Conservation (phyloP, 2,888 invertebrate genomes). For the Tridacna gigas region DNA sequence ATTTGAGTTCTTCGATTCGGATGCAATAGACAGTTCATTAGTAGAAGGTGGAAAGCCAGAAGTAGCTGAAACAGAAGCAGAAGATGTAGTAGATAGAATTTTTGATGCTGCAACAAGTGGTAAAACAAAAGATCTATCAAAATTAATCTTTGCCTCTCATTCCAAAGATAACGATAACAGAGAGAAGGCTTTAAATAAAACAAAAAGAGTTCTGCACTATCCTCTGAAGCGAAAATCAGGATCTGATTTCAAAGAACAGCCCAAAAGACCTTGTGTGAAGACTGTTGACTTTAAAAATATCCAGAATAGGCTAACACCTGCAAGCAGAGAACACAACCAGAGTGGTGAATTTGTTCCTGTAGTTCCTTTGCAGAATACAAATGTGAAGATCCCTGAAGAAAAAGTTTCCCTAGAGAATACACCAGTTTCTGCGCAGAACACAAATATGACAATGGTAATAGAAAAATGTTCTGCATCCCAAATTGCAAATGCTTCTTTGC, state of each 20-base stretch:
- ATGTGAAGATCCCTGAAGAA: too few species aligned
- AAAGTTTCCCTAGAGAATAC: too few species aligned
- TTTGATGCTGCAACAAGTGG: constrained; percentile 49
- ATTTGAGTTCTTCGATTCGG: constrained; percentile 36
- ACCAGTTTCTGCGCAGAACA: too few species aligned
- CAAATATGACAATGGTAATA: too few species aligned
- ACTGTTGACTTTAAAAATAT: constrained; percentile 23
- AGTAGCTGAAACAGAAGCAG: constrained; percentile 3
- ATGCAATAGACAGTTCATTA: neutral
- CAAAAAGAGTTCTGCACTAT: neutral
- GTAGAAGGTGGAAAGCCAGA: neutral
- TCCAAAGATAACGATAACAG: neutral
- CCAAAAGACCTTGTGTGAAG: neutral
- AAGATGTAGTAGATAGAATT: constrained; percentile 43
- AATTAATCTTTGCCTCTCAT: constrained; percentile 35
- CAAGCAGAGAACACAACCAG: neutral
- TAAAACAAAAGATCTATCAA: constrained; percentile 27
- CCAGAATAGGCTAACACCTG: neutral
- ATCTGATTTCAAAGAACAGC: neutral
- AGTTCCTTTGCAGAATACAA: neutral
- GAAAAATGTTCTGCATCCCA: too few species aligned
- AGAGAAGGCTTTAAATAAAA: neutral
- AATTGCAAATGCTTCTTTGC: too few species aligned
- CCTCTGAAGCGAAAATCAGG: constrained; percentile 15
- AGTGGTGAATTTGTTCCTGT: neutral